A percentile compares a stretch with the other conserved stretches of the same genome.
phyloP scores from a whole-genome alignment of 2,797 vertebrate species.

The Artibeus jamaicensis region DNA sequence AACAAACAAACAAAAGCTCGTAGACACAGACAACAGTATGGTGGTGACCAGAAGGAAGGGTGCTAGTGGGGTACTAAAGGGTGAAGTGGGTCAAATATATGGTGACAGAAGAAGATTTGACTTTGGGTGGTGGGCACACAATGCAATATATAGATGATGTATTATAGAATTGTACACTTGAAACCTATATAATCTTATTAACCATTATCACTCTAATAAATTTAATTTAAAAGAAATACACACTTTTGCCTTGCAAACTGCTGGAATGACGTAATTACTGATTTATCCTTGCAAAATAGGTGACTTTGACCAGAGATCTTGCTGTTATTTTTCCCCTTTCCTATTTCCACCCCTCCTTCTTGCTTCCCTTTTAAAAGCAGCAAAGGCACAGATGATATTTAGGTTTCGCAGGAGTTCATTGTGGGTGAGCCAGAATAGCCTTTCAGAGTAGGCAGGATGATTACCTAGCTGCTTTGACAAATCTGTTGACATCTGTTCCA shows the following conservation, averaged over 20 bases:
- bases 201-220: neutral
- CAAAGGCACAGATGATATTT: neutral
- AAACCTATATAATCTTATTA: neutral
- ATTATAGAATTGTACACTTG: neutral
- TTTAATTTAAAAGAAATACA: neutral
- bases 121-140: neutral
- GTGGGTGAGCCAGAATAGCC: neutral
- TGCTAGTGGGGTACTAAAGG: no score
- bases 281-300: neutral
- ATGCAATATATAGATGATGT: neutral
- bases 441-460: neutral
- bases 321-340: neutral
- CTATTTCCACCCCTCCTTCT: neutral
- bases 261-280: neutral
- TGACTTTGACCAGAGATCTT: neutral
- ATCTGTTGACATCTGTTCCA: constrained; percentile 75
- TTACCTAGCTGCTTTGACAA: constrained; percentile 70
- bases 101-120: neutral
- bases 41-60: neutral
- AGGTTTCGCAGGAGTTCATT: neutral
- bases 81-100: neutral
- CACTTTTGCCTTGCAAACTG: neutral
- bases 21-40: neutral
- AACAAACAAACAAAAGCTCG: neutral
- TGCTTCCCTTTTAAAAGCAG: neutral